A percentile compares a stretch with the other conserved stretches of the same genome.
phyloP scores from a whole-genome alignment of 1,140 invertebrate species.

The Zophobas morio region DNA sequence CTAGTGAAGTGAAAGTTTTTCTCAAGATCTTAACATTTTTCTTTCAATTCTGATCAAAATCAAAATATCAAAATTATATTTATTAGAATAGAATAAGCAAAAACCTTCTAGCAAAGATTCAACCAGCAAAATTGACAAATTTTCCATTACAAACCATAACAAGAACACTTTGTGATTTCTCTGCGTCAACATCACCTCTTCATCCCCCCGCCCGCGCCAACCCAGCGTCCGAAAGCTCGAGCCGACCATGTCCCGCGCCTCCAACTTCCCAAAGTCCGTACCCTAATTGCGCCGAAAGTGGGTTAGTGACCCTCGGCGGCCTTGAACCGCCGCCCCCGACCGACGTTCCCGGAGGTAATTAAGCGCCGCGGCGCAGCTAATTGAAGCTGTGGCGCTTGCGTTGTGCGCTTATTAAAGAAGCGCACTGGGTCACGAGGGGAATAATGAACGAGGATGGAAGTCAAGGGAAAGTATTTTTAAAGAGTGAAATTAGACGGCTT shows the following conservation, averaged over 20 bases:
- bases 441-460: constrained; percentile 65
- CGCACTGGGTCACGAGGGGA: constrained; percentile 65
- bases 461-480: constrained; percentile 66
- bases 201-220: neutral
- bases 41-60: too few relatives aligned
- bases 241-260: neutral
- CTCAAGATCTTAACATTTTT: too few relatives aligned
- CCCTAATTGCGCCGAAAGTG: constrained; percentile 16
- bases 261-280: too few relatives aligned
- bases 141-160: too few relatives aligned
- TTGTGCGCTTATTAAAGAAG: constrained; percentile 63
- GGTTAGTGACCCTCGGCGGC: constrained; percentile 55
- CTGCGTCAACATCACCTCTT: too few relatives aligned
- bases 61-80: too few relatives aligned
- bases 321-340: constrained; percentile 59
- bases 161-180: too few relatives aligned
- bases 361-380: constrained; percentile 63
- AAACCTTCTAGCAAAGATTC: too few relatives aligned
- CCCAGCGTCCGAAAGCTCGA: neutral
- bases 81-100: too few relatives aligned
- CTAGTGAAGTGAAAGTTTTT: too few relatives aligned
- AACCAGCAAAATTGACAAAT: too few relatives aligned
- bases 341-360: constrained; percentile 65
- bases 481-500: constrained; percentile 66
- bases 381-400: constrained; percentile 63